Evolutionary conservation across 2,797 vertebrate genomes (phyloP), one percentile per base, ranked within the genome.

Genomic region (Muraenolepis orangiensis): DNA sequence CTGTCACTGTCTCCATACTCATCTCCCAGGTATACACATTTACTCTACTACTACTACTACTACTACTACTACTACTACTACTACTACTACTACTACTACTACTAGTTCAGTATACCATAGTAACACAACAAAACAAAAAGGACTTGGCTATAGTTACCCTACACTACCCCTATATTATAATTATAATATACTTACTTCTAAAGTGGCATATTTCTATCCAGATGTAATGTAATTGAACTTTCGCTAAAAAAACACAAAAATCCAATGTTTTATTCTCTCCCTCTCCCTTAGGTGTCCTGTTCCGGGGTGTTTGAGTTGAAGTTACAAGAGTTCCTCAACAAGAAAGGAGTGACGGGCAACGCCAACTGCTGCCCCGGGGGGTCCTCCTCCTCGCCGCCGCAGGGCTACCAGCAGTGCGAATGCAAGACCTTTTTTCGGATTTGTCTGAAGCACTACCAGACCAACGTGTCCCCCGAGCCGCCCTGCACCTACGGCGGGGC

Each of bases 351-450:
- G 75, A 72, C 89, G 77, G 96, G 95, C 64, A 98, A 98, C 87
- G 89, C 89, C 83, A 98, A 95, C 90, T 99, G 97, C 91, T 99
- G 98, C 87, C 92, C 93, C 36, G 93, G 90, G 26, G 94, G 90
- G 69, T 87, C 95, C 42, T 85, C 89, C 70, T 87, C 95, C 42
- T 85, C 89, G 66, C 80, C 91, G 0, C 72, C 74, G 23, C 87
- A 87, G 78, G 91, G 87, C 18, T 90, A 95, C 79, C 95, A 95
- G 88, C 96, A 95, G 77, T 99, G 97, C 82, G 96, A 98, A 84
- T 99, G 98, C 92, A 95, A 96, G 91, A 99, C 98, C 29, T 99
- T 98, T 93, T 99, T 99, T 92, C 94, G 97, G 72, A 94, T 99
- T 78, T 99, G 98, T 87, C 95, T 99, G 85, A 99, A 98, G 89